Evolutionary conservation across 1,140 invertebrate species (phyloP).

Genomic region (Limonius californicus): DNA sequence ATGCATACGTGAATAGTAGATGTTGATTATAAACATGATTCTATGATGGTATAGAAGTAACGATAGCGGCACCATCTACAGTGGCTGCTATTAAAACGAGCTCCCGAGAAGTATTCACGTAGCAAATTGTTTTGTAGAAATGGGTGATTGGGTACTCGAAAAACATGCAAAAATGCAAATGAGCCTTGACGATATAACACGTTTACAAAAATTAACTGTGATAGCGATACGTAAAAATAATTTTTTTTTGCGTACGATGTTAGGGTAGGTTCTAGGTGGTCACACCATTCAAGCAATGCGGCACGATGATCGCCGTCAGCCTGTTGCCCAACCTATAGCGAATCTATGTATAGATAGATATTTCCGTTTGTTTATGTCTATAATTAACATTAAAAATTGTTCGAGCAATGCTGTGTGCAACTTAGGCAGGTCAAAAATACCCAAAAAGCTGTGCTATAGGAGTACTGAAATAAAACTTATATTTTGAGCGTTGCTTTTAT

Average conservation of each 20-base stretch:
- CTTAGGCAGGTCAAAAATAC: conserved; percentile 48
- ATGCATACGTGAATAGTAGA: no score
- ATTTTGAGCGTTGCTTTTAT: conserved; percentile 47
- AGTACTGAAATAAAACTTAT: conserved; percentile 50
- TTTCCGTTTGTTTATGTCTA: conserved; percentile 49
- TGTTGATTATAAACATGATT: no score
- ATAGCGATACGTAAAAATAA: not conserved
- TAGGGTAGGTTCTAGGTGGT: not conserved
- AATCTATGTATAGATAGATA: conserved; percentile 48
- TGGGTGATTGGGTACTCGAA: no score
- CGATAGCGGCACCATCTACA: no score
- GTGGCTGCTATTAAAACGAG: no score
- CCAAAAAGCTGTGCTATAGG: conserved; percentile 47
- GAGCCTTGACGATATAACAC: no score
- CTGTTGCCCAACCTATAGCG: conserved; percentile 28
- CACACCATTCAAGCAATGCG: not conserved
- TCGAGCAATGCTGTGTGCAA: conserved; percentile 45
- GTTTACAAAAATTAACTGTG: no score
- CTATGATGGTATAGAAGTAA: no score
- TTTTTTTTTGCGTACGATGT: not conserved
- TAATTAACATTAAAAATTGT: conserved; percentile 49
- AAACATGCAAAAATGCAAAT: no score
- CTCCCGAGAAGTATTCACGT: no score
- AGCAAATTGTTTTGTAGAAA: no score
- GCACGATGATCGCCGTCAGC: not conserved